phyloP scores from a whole-genome alignment of 2,113 vertebrate species.

The Nannobrachium achirus region DNA sequence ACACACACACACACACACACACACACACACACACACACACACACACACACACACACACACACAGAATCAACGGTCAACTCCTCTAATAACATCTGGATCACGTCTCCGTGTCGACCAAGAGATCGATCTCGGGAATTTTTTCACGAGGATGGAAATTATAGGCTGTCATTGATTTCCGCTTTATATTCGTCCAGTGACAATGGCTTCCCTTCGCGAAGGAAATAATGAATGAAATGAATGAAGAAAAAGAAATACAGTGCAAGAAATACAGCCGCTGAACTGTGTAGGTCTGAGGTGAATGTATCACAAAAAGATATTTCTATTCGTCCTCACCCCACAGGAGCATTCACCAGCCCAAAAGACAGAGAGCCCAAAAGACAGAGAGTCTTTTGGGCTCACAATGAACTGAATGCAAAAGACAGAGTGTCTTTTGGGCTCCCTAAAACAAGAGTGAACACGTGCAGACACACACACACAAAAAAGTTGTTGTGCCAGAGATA shows the following conservation, averaged over 20 bases:
- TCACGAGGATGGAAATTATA: slow-evolving; percentile 56
- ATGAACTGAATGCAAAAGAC: too few species aligned
- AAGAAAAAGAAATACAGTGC: slow-evolving; percentile 55
- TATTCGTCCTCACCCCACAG: slow-evolving; percentile 47
- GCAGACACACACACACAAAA: slow-evolving; percentile 17
- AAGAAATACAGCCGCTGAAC: slow-evolving; percentile 25
- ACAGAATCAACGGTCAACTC: slow-evolving; percentile 9
- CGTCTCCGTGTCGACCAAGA: slow-evolving; percentile 20
- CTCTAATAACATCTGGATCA: slow-evolving; percentile 17
- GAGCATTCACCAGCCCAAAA: slow-evolving; percentile 14
- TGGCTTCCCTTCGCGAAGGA: slow-evolving; percentile 46
- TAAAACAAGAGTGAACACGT: slow-evolving; percentile 41
- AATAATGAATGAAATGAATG: slow-evolving; percentile 60
- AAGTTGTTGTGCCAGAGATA: too few species aligned
- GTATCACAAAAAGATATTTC: slow-evolving; percentile 51
- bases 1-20: neutral
- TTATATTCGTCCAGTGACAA: slow-evolving; percentile 57
- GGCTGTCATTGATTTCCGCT: slow-evolving; percentile 68
- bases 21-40: too few species aligned
- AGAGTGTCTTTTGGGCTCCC: too few species aligned
- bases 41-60: neutral
- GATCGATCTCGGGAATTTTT: slow-evolving; percentile 58
- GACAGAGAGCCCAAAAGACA: too few species aligned
- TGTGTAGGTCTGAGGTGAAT: slow-evolving; percentile 56
- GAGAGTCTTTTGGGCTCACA: too few species aligned